These are phyloP conservation scores for Centruroides sculpturatus DNA, from an alignment of 1,140 invertebrate species.

Conservation along the genomic window DNA sequence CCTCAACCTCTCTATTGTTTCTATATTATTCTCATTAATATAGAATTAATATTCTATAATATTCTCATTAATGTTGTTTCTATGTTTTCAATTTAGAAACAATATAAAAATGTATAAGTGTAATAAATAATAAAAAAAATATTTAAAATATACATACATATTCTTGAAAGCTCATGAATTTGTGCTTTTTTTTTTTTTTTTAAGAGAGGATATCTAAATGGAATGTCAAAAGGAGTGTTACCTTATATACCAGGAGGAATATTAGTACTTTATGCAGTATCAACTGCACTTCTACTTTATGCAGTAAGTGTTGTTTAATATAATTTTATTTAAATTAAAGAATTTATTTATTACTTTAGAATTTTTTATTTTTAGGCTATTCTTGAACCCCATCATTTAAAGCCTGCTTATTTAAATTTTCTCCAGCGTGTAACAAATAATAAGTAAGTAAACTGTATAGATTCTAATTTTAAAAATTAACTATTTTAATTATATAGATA, in stretches of 20 bases:
- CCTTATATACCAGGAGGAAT: conserved; percentile 40
- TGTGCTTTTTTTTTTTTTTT: background rate
- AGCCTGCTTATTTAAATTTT: conserved; percentile 73
- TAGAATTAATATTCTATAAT: too few relatives aligned
- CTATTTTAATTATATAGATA: too few relatives aligned
- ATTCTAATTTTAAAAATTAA: too few relatives aligned
- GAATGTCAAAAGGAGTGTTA: conserved; percentile 11
- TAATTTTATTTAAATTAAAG: background rate
- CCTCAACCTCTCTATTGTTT: too few relatives aligned
- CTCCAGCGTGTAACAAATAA: conserved; percentile 55
- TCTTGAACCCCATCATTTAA: conserved; percentile 57
- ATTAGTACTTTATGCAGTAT: conserved; percentile 56
- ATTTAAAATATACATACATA: too few relatives aligned
- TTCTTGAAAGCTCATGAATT: too few relatives aligned
- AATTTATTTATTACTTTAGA: background rate
- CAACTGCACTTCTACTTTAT: conserved; percentile 64
- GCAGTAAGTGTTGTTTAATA: conserved; percentile 25
- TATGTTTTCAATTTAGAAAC: too few relatives aligned
- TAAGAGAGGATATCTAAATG: conserved; percentile 11
- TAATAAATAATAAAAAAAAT: too few relatives aligned
- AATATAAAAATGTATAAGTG: too few relatives aligned
- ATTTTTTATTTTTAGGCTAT: conserved; percentile 35
- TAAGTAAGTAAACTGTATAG: conserved; percentile 34
- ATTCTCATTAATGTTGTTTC: too few relatives aligned
- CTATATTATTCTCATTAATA: too few relatives aligned